Evolutionary conservation across 2,888 invertebrate species (phyloP), one percentile per base, ranked within the genome.

Genomic region (Pseudeuparius sepicola): DNA sequence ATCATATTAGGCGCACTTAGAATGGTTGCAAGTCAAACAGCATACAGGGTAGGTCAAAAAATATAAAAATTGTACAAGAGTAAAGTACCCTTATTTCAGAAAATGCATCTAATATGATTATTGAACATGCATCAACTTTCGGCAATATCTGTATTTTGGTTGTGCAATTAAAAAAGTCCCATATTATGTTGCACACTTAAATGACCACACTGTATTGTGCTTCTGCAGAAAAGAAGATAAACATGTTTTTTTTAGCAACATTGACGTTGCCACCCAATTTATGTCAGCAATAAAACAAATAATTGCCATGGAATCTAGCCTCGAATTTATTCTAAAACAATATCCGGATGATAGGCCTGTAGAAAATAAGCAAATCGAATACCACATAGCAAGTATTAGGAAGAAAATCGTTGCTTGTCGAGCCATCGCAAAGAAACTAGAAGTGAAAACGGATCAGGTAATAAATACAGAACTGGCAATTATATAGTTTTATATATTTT

Each of bases 281-380:
- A 65, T 72, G 20, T 66, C 67, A 14, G 66, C 70, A 27, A 57
- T 74, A 9, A 70, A 71, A 50, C 76, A 77, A 51, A 50, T 72
- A 23, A 66, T 66, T 39, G 61, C 72, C 25, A 64, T 76, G 55
- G 70, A 71, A 50, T 65, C 71, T 2, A 68, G 71, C 18, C 50
- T 75, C 30, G 63, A 64, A 29, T 76, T 70, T 47, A 59, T 68
- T n/a, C 53, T 65, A 18, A 61, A 67, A 4, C 65, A 68, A 44
- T 60, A 61, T 37, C 18, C 40, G 6, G 20, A 20, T 7, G 20
- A 6, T 20, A 20, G n/a, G 20, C 6, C 6, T 6, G n/a, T 7
- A n/a, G 20, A 20, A 20, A 6, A 7, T 6, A 20, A 6, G n/a
- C 20, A 37, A 29, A 39, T 47, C 18, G 27, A 35, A 26, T 18